phyloP scores from a whole-genome alignment of 35 echinoderm and acorn worm species.

The Strongylocentrotus purpuratus region DNA sequence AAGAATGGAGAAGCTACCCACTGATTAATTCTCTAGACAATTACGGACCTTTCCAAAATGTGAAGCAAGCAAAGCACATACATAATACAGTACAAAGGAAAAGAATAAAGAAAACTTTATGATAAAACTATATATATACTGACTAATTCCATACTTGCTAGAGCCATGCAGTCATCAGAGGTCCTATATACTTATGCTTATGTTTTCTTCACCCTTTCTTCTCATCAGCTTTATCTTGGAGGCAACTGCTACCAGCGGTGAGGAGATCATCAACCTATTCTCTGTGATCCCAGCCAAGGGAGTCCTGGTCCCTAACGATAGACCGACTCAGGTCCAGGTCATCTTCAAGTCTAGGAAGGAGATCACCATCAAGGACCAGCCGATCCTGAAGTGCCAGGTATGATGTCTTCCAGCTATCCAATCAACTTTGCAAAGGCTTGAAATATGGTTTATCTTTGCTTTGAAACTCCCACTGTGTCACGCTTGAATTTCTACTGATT shows the following conservation, averaged over 20 bases:
- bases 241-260: slow-evolving; percentile 57
- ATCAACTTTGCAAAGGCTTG: neutral
- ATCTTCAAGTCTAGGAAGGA: slow-evolving; percentile 95
- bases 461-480: no score
- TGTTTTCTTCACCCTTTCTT: slow-evolving; percentile 6
- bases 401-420: neutral
- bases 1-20: no score
- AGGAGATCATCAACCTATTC: slow-evolving; percentile 87
- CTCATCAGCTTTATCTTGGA: slow-evolving; percentile 85
- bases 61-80: no score
- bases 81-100: no score
- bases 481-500: no score
- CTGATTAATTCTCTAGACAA: no score
- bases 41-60: no score
- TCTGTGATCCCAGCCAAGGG: slow-evolving; percentile 98
- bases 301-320: slow-evolving; percentile 81
- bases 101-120: no score
- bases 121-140: no score
- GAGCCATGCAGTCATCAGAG: no score
- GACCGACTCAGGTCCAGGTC: slow-evolving; percentile 93
- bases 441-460: no score
- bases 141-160: no score
- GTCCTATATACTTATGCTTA: neutral
- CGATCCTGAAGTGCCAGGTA: slow-evolving; percentile 97
- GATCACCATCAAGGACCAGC: slow-evolving; percentile 95